Base-by-base conservation (phyloP, 2,113 vertebrate genomes). In the Corythoichthys intestinalis region DNA sequence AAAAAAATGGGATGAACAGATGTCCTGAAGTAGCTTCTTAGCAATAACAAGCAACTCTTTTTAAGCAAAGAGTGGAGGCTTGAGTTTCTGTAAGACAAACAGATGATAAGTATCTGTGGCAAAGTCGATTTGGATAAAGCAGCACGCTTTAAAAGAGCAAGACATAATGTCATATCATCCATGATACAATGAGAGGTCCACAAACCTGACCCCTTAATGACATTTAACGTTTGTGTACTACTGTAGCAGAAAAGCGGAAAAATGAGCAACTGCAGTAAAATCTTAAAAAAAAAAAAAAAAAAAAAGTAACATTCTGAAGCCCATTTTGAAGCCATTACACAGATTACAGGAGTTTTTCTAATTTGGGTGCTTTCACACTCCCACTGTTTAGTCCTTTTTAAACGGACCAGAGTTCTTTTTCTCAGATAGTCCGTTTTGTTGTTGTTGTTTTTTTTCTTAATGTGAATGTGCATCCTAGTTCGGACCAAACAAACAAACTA, bases 151-250 rank as follows among this genome's bases (percentile, higher is more conserved):
- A 72, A 82, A 83, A 83, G 72, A 75, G 77, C 75, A 80, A 73
- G 79, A 79, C 63, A 85, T 79, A 76, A 74, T 67, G 56, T 70
- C 70, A 77, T 6, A 79, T 84, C 71, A 84, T 75, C 65, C 69
- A 79, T 64, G 58, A 67, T 35, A 63, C 48, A 73, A 78, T 74
- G 49, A 72, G 74, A 84, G 77, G 79, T 83, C 76, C 60, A 53
- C 65, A 65, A 65, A 63, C 76, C 59, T 14, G 41, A 70, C 72
- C 73, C 68, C 3, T 49, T 49, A 49, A 61, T 65, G 60, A 58
- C 63, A 56, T 71, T 56, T 66, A 39, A 50, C 28, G 20, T 71
- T 58, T 50, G 62, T 49, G 48, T 49, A 28, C 20, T 28, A 41
- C 20, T 34, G 41, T 10, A 4, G 13, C 34, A 71, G 34, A 70